Conservation (phyloP, 2,888 invertebrate species). For the Cordylochernes scorpioides region DNA sequence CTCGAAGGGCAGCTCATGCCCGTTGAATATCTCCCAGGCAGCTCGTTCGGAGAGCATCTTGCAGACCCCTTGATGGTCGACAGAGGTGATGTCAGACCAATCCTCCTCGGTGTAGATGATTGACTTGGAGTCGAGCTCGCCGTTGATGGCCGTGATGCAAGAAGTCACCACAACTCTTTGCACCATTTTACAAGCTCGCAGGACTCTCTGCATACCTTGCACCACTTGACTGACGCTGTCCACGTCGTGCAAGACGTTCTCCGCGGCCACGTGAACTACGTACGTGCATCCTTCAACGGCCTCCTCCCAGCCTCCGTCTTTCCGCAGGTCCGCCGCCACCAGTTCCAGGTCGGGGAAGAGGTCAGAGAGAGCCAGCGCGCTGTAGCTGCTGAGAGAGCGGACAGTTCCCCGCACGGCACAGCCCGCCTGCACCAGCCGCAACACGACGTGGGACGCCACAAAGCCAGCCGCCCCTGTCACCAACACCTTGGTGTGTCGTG, state of each 20-base stretch:
- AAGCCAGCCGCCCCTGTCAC: constrained; percentile 29
- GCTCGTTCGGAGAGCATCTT: constrained; percentile 26
- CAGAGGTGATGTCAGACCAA: constrained; percentile 19
- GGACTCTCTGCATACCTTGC: constrained; percentile 25
- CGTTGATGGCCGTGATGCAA: constrained; percentile 25
- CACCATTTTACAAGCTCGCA: constrained; percentile 24
- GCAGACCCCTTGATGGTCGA: constrained; percentile 21
- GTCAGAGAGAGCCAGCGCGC: constrained; percentile 18
- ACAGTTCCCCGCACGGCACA: constrained; percentile 27
- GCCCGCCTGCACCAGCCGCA: constrained; percentile 24
- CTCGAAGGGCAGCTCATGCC: constrained; percentile 23
- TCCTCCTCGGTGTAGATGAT: constrained; percentile 20
- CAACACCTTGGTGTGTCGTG: too few relatives aligned
- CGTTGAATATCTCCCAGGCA: constrained; percentile 25
- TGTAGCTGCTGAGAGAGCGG: constrained; percentile 21
- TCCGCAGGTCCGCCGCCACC: constrained; percentile 25
- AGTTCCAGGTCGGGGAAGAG: constrained; percentile 23
- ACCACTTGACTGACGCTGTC: constrained; percentile 25
- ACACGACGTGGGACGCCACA: constrained; percentile 26
- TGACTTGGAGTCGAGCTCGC: constrained; percentile 17
- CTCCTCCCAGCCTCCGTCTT: constrained; percentile 22
- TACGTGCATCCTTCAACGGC: constrained; percentile 23
- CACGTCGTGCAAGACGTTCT: constrained; percentile 21
- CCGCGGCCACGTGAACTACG: constrained; percentile 24
- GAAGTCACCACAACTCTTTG: constrained; percentile 28